phyloP scores from a whole-genome alignment of 2,797 vertebrate species.

The Gymnopithys bicolor region DNA sequence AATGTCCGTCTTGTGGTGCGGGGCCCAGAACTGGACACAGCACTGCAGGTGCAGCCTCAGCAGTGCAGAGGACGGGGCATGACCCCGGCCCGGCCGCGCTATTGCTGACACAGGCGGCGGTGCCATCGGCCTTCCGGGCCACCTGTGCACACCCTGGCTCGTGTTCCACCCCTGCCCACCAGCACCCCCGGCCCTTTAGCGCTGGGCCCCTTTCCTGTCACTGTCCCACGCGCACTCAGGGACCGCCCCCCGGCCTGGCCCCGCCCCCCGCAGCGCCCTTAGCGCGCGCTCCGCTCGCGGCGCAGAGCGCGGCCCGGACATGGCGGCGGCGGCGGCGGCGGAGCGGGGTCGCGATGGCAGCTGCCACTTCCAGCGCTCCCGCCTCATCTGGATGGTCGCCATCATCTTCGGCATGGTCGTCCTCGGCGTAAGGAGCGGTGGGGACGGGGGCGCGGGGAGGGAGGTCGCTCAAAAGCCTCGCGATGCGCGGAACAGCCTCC shows the following conservation, averaged over 20 bases:
- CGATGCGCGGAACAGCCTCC: not conserved
- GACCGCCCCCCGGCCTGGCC: not conserved
- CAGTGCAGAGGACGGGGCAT: not conserved
- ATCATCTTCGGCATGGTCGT: conserved; percentile 17
- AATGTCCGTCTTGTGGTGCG: not conserved
- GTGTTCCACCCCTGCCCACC: too few relatives aligned
- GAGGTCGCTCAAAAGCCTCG: fast-evolving
- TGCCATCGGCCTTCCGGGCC: not conserved
- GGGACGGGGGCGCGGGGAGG: not conserved
- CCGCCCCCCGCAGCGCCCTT: not conserved
- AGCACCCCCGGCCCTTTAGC: not conserved
- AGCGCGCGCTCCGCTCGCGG: fast-evolving
- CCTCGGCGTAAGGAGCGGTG: conserved; percentile 36
- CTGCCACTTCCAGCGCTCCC: conserved; percentile 28
- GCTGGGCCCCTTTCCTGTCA: not conserved
- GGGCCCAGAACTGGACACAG: not conserved
- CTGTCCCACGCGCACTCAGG: not conserved
- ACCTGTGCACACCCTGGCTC: not conserved
- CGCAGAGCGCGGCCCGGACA: not conserved
- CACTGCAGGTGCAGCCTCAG: not conserved
- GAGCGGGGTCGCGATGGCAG: conserved; percentile 8
- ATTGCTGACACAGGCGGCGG: not conserved
- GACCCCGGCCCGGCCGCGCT: not conserved
- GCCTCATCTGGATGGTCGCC: conserved; percentile 29
- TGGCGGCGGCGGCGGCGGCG: not conserved